Evolutionary conservation across 2,797 vertebrate genomes (phyloP).

Genomic region (Anabas testudineus): DNA sequence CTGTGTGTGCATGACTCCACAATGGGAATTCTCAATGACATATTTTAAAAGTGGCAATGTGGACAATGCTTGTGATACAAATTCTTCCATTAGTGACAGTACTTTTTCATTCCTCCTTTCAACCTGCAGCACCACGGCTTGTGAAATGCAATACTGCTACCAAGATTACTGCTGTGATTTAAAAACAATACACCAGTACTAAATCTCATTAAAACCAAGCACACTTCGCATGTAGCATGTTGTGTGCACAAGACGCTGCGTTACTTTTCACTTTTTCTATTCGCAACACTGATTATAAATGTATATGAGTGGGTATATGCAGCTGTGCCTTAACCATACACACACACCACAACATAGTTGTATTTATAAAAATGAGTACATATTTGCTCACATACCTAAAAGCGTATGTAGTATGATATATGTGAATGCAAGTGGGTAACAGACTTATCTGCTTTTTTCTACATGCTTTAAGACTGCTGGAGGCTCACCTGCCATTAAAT

Average conservation of each 20-base stretch:
- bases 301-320: conserved; percentile 1
- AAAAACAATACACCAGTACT: neutral
- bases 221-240: neutral
- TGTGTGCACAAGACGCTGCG: neutral
- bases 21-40: neutral
- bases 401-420: neutral
- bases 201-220: conserved; percentile 1
- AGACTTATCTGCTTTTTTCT: neutral
- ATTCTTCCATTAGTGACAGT: neutral
- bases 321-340: neutral
- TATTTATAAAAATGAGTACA: neutral
- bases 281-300: conserved; percentile 16
- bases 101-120: too few species aligned
- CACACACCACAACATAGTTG: neutral
- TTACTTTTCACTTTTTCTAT: conserved; percentile 4
- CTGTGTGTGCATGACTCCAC: conserved; percentile 2
- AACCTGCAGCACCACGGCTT: neutral
- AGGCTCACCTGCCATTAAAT: neutral
- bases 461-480: neutral
- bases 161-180: conserved; percentile 6
- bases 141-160: neutral
- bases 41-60: conserved; percentile 1
- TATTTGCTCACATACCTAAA: neutral
- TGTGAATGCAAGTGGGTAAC: neutral
- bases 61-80: neutral